Conservation (phyloP, 2,113 vertebrate species). For the Pluvialis apricaria region DNA sequence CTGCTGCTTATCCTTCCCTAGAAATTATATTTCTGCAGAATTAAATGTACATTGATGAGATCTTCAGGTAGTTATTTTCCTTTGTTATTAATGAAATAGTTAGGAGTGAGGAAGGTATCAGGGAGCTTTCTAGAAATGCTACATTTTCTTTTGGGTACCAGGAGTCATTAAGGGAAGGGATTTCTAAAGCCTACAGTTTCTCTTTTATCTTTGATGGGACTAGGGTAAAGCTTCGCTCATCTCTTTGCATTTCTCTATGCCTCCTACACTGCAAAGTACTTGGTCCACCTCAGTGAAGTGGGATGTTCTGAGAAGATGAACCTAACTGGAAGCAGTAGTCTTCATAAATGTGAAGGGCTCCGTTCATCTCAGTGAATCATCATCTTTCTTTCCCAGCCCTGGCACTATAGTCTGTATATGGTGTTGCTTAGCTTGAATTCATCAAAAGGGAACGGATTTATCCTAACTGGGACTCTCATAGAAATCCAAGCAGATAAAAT, state of each 20-base stretch:
- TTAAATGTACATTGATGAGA: not conserved
- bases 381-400: not conserved
- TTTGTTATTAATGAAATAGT: not conserved
- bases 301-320: constrained; percentile 4
- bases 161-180: not conserved
- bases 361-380: constrained; percentile 16
- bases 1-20: not conserved
- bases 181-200: not conserved
- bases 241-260: not conserved
- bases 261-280: not conserved
- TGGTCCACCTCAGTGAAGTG: not conserved
- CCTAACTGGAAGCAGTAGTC: not conserved
- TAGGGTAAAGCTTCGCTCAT: not conserved
- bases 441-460: not conserved
- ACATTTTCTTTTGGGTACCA: not conserved
- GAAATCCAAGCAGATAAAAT: constrained; percentile 3
- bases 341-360: constrained; percentile 8
- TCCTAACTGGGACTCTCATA: not conserved
- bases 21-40: not conserved
- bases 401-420: not conserved
- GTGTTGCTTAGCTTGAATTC: constrained; percentile 18
- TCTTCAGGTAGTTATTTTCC: not conserved
- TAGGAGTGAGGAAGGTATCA: not conserved
- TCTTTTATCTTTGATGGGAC: not conserved
- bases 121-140: not conserved